Base-by-base conservation (phyloP, 2,113 vertebrate species). In the Balaeniceps rex region DNA sequence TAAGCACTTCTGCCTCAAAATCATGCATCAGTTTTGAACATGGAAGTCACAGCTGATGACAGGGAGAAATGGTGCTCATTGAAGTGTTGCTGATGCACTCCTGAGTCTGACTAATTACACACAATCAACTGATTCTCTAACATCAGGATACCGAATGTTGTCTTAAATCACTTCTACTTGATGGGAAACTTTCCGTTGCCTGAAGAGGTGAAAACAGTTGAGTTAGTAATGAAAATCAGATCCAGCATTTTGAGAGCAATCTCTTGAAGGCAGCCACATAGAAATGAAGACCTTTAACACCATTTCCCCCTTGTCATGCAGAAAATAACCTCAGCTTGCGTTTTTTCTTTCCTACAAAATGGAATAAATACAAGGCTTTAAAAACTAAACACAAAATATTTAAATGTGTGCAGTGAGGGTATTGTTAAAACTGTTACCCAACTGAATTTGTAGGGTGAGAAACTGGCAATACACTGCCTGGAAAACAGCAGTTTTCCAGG, bases 101-200 rank as follows among this genome's bases (percentile, higher is more conserved):
- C 75, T 70, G 81, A 94, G 46, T 86, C 94, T 91, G 65, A 49
- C 88, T 97, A 94, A 97, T 94, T 95, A 82, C 63, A 87, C 65
- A 93, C 87, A 94, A 93, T 93, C 93, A 95, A 95, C 81, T 42
- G 94, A 83, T 86, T 87, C 87, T 92, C 87, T 87, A 89, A 76
- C 94, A 94, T 79, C 89, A 88, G 84, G 89, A 89, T 90, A 76
- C 87, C 2, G 3, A 95, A 90, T 58, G 82, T 74, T 90, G 93
- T 87, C 81, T 94, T 94, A 96, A 91, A 97, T 92, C 93, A 94
- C 38, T 91, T 65, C 36, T 51, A 77, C 81, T 94, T 89, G 88
- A 89, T 87, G 70, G 77, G 77, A 90, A 96, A 84, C 57, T 87
- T 94, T 94, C 64, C 63, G 42, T 70, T 93, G 65, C 91, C 87